These are phyloP conservation scores for Piaya cayana DNA, from an alignment of 2,113 vertebrate species.

Conservation along the genomic window DNA sequence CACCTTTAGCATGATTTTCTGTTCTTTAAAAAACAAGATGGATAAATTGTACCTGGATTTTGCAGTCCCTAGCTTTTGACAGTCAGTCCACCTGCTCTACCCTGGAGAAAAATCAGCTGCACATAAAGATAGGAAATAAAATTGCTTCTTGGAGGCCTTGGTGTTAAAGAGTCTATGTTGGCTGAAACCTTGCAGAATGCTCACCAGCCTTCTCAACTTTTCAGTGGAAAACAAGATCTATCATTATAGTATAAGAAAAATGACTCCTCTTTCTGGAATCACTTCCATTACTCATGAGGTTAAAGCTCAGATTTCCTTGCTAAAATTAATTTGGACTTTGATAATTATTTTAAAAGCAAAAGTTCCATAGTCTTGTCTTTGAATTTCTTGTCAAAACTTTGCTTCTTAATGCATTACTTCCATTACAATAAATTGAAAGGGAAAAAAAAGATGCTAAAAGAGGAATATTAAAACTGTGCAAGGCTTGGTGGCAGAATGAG, in stretches of 20 bases:
- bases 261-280: not conserved
- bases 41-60: not conserved
- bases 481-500: not conserved
- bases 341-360: constrained; percentile 2
- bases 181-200: not conserved
- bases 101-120: constrained; percentile 7
- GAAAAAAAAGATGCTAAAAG: not conserved
- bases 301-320: not conserved
- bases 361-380: not conserved
- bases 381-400: constrained; percentile 2
- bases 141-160: not conserved
- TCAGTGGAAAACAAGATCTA: not conserved
- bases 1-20: not conserved
- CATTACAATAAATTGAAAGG: not conserved
- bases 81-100: not conserved
- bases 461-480: not conserved
- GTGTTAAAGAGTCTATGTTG: not conserved
- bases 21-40: not conserved
- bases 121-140: not conserved
- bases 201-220: not conserved
- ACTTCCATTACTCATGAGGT: not conserved
- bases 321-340: not conserved
- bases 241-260: not conserved
- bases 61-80: not conserved
- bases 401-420: not conserved